Evolutionary conservation across 2,113 vertebrate genomes (phyloP), one percentile per base, ranked within the genome.

Genomic region (Callorhinus ursinus): DNA sequence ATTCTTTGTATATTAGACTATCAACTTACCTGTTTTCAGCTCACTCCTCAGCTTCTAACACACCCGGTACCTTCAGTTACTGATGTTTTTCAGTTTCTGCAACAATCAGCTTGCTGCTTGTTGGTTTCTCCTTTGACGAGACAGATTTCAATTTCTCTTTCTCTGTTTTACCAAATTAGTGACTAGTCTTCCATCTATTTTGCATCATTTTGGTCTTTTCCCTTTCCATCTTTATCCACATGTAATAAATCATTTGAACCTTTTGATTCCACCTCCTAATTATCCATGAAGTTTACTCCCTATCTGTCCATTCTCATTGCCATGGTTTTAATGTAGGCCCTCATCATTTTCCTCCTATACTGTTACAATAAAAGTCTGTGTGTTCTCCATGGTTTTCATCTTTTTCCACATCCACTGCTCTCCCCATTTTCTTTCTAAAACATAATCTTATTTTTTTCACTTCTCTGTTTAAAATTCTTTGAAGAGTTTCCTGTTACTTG

Each of bases 61-160:
- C 1, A 63, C 7, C 51, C 61, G 31, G 36, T 42, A 65, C 13
- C 36, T 92, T 57, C 61, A 80, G 7, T 28, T 69, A 18, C 96
- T 71, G 13, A 61, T 4, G 18, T 5, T 65, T 90, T 91, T 55
- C 28, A 87, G 39, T 28, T 79, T 65, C 33, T 81, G 19, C 81
- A 83, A 28, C 12, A 16, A 36, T 61, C 42, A 63, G 55, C 67
- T 92, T 76, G 33, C 28, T 93, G 59, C 26, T 89, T 90, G 8
- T 49, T 95, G 72, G 31, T 55, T 80, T 67, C 65, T 82, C 51
- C 8, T 86, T 94, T 19, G n/a, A 24, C 22, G 86, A 76, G 18
- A 79, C 10, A 76, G n/a, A 93, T 55, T 88, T 89, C 84, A 39
- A 16, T 89, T 92, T 61, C 26, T 80, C 61, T 90, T 94, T 86